These are phyloP conservation scores for Hypselothyrea guttata DNA, from an alignment of 2,888 invertebrate species.

Conservation along the genomic window DNA sequence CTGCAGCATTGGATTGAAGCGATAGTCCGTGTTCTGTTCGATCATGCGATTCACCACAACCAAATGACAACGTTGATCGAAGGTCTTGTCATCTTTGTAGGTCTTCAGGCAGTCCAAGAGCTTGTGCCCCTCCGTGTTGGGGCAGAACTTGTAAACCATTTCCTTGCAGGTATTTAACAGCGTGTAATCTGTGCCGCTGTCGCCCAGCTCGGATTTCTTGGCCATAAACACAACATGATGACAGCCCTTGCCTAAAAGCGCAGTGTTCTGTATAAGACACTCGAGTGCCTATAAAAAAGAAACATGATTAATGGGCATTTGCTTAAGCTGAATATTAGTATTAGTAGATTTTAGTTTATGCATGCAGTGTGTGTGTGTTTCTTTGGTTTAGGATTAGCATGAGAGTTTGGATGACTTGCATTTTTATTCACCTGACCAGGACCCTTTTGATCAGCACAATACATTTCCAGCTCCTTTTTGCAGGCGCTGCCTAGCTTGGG, in stretches of 20 bases:
- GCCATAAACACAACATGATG: conserved; percentile 92
- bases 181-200: conserved; percentile 93
- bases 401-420: conserved; percentile 59
- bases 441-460: conserved; percentile 88
- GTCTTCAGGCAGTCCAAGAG: conserved; percentile 90
- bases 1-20: conserved; percentile 93
- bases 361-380: conserved; percentile 5
- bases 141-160: conserved; percentile 93
- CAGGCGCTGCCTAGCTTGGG: conserved; percentile 93
- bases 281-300: conserved; percentile 87
- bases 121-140: conserved; percentile 86
- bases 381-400: conserved; percentile 35
- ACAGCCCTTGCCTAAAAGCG: conserved; percentile 87
- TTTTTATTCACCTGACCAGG: conserved; percentile 83
- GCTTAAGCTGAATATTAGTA: not conserved
- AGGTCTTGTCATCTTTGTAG: conserved; percentile 89
- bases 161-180: conserved; percentile 91
- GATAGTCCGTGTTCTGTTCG: conserved; percentile 94
- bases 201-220: conserved; percentile 92
- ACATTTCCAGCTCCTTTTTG: conserved; percentile 88
- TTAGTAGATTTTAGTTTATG: not conserved
- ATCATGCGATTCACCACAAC: conserved; percentile 94
- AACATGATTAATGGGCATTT: not conserved
- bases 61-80: conserved; percentile 91
- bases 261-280: conserved; percentile 88